A percentile compares a stretch with the other conserved stretches of the same genome.
These are phyloP conservation scores for Cebidichthys violaceus DNA, from an alignment of 2,113 vertebrate genomes.

Conservation along the genomic window DNA sequence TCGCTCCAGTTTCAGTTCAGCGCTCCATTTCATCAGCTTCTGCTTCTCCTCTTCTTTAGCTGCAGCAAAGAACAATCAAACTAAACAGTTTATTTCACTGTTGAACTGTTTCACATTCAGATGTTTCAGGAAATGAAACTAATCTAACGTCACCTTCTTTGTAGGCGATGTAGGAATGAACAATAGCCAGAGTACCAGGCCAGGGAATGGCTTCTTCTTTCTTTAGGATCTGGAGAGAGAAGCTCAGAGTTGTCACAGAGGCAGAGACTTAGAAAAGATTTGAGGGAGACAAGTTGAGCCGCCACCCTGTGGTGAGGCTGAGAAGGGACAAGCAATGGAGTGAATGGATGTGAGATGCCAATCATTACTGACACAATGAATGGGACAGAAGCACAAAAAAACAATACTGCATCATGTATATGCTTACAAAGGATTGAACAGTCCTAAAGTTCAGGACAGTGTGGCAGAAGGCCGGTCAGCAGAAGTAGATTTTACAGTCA, in stretches of 20 bases:
- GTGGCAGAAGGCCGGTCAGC: slow-evolving; percentile 36
- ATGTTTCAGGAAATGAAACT: neutral
- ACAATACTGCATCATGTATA: slow-evolving; percentile 72
- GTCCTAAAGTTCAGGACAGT: slow-evolving; percentile 70
- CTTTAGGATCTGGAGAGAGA: slow-evolving; percentile 92
- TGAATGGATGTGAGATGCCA: slow-evolving; percentile 81
- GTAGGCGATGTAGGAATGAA: slow-evolving; percentile 99
- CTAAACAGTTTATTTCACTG: neutral
- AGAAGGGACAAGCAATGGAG: slow-evolving; percentile 68
- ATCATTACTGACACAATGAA: slow-evolving; percentile 78
- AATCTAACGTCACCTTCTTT: slow-evolving; percentile 91
- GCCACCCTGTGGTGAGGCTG: slow-evolving; percentile 64
- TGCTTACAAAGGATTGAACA: slow-evolving; percentile 84
- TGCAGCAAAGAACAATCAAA: slow-evolving; percentile 59
- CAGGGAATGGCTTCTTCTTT: slow-evolving; percentile 99
- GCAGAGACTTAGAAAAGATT: slow-evolving; percentile 26
- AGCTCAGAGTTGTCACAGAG: slow-evolving; percentile 59
- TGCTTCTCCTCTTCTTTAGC: slow-evolving; percentile 99
- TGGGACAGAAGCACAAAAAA: slow-evolving; percentile 79
- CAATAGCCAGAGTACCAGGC: slow-evolving; percentile 98
- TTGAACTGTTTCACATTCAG: accelerated
- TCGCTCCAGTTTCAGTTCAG: slow-evolving; percentile 95
- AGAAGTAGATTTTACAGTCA: slow-evolving; percentile 30
- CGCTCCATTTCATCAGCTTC: slow-evolving; percentile 98
- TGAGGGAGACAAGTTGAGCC: slow-evolving; percentile 26